These are phyloP conservation scores for Notodonta ziczac DNA, from an alignment of 2,888 invertebrate genomes.

Conservation along the genomic window DNA sequence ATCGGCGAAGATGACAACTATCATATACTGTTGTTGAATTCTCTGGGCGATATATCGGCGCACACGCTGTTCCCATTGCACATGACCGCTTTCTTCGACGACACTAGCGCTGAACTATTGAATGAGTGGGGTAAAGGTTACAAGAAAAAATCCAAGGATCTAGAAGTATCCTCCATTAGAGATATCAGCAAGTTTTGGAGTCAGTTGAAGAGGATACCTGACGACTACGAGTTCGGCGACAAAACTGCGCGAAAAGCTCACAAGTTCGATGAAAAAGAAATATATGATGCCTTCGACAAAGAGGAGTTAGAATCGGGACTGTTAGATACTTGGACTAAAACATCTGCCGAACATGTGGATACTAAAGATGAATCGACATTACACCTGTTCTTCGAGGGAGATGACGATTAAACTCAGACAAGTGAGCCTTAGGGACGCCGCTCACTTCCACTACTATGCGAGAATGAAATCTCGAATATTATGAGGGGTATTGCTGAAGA, in stretches of 20 bases:
- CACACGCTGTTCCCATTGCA: slow-evolving; percentile 64
- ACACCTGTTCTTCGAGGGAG: slow-evolving; percentile 36
- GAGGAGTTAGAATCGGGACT: slow-evolving; percentile 65
- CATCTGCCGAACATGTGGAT: slow-evolving; percentile 14
- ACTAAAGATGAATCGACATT: slow-evolving; percentile 33
- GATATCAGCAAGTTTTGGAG: slow-evolving; percentile 62
- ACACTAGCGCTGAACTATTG: slow-evolving; percentile 58
- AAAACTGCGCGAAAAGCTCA: slow-evolving; percentile 28
- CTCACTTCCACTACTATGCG: no score
- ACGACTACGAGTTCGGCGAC: slow-evolving; percentile 48
- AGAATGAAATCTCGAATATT: no score
- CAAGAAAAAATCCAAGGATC: slow-evolving; percentile 43
- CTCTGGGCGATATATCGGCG: slow-evolving; percentile 71
- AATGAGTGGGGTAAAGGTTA: slow-evolving; percentile 64
- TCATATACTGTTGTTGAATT: slow-evolving; percentile 65
- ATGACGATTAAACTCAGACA: slow-evolving; percentile 25
- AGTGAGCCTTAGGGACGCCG: no score
- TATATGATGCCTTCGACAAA: slow-evolving; percentile 58
- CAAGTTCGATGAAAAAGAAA: slow-evolving; percentile 62
- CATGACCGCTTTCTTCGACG: slow-evolving; percentile 59
- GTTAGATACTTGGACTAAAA: slow-evolving; percentile 62
- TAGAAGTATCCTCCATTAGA: slow-evolving; percentile 57
- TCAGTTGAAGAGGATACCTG: slow-evolving; percentile 57
- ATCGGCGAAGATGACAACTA: slow-evolving; percentile 60
- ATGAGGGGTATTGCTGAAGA: no score